A percentile compares a stretch with the other conserved stretches of the same genome.
phyloP scores from a whole-genome alignment of 2,888 invertebrate species.

The Oligia fasciuncula region DNA sequence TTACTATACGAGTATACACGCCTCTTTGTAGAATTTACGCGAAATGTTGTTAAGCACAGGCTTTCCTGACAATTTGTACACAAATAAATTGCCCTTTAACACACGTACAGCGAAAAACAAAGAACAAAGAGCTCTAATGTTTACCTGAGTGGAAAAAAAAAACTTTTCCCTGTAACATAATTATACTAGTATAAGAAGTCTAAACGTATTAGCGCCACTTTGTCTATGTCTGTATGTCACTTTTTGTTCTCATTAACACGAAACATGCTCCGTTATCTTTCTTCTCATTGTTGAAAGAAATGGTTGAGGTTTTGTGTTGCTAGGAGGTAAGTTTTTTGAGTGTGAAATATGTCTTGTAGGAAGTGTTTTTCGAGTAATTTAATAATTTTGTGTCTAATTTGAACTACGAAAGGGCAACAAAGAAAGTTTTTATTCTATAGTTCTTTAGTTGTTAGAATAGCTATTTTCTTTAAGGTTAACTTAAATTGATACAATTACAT shows the following conservation, averaged over 20 bases:
- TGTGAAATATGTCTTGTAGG: constrained; percentile 1
- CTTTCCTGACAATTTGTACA: no score
- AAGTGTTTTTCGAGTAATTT: not conserved
- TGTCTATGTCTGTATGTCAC: constrained; percentile 70
- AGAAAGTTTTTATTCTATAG: not conserved
- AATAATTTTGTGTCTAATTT: not conserved
- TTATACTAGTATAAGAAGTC: constrained; percentile 33
- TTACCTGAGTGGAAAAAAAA: constrained; percentile 48
- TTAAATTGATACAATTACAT: not conserved
- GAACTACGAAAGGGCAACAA: not conserved
- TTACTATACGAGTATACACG: not conserved
- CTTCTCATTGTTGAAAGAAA: constrained; percentile 43
- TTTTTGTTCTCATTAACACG: constrained; percentile 75
- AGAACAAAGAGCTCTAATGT: constrained; percentile 9
- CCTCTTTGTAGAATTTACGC: not conserved
- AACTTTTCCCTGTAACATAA: constrained; percentile 17
- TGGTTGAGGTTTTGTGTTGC: constrained; percentile 40
- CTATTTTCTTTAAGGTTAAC: no score
- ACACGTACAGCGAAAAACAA: constrained; percentile 10
- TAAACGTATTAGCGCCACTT: constrained; percentile 66
- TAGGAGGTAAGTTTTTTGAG: not conserved
- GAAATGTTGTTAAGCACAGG: no score
- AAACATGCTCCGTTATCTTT: constrained; percentile 35
- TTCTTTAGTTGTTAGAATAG: not conserved
- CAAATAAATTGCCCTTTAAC: constrained; percentile 7